phyloP scores from a whole-genome alignment of 1,140 invertebrate genomes.

The Augochlora pura region DNA sequence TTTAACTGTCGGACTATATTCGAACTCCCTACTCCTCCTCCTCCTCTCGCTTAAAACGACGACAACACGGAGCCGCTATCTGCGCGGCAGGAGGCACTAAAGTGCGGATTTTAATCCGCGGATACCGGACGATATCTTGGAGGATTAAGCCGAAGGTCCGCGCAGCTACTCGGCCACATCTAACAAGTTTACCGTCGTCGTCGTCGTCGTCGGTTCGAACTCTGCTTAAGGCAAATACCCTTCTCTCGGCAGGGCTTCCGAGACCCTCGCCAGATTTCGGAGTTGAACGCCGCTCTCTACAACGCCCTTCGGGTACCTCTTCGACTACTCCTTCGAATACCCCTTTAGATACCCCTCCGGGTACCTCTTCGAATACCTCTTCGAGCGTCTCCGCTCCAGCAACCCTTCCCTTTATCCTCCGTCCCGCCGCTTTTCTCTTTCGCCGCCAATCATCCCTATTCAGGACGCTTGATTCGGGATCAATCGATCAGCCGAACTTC shows the following conservation, averaged over 20 bases:
- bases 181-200: constrained; percentile 61
- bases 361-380: background rate
- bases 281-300: background rate
- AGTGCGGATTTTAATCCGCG: constrained; percentile 65
- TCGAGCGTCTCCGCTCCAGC: no score
- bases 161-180: constrained; percentile 52
- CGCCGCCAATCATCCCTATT: constrained; percentile 9
- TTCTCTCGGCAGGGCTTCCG: constrained; percentile 14
- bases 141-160: constrained; percentile 61
- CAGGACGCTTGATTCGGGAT: constrained; percentile 23
- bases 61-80: constrained; percentile 49
- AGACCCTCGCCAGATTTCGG: constrained; percentile 39
- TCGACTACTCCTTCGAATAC: background rate
- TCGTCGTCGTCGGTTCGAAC: constrained; percentile 53
- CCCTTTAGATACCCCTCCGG: no score
- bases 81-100: constrained; percentile 39
- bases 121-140: constrained; percentile 65
- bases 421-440: no score
- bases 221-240: constrained; percentile 63
- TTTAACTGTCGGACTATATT: constrained; percentile 58
- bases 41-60: constrained; percentile 39
- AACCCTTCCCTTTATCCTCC: constrained; percentile 1
- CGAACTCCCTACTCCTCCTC: no score
- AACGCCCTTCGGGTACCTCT: background rate
- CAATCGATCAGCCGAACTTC: constrained; percentile 20